These are phyloP conservation scores for Cephus sareptanus DNA, from an alignment of 2,888 invertebrate species.

Conservation along the genomic window DNA sequence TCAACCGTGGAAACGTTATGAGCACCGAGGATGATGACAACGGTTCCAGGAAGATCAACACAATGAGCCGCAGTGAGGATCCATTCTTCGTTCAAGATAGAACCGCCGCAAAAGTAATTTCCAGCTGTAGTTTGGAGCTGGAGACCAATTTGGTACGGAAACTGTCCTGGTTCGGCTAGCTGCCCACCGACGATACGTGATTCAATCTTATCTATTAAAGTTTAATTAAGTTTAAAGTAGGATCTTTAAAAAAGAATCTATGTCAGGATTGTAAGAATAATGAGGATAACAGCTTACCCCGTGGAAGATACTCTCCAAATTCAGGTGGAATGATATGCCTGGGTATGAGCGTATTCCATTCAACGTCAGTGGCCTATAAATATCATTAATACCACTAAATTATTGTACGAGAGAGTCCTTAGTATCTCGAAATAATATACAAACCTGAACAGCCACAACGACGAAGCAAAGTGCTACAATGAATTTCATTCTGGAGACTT, in stretches of 20 bases:
- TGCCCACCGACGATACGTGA: conserved; percentile 11
- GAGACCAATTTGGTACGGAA: conserved; percentile 15
- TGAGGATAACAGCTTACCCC: neutral
- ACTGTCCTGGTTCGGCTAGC: conserved; percentile 14
- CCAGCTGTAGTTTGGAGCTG: neutral
- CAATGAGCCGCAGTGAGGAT: conserved; percentile 19
- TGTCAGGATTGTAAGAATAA: neutral
- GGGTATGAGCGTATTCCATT: neutral
- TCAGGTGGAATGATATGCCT: neutral
- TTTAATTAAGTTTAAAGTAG: neutral
- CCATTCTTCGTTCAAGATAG: conserved; percentile 15
- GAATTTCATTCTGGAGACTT: conserved; percentile 7
- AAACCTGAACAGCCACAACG: conserved; percentile 13
- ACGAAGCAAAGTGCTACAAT: conserved; percentile 8
- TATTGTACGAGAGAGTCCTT: neutral
- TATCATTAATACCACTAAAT: neutral
- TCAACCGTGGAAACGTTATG: conserved; percentile 9
- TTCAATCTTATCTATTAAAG: neutral
- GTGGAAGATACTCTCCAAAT: neutral
- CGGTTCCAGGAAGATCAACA: conserved; percentile 7
- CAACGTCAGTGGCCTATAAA: neutral
- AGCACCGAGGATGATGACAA: conserved; percentile 25
- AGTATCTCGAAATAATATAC: neutral
- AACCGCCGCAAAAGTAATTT: conserved; percentile 14
- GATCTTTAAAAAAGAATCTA: neutral